These are phyloP conservation scores for Siniperca knerii DNA, from an alignment of 2,113 vertebrate species.

Conservation along the genomic window DNA sequence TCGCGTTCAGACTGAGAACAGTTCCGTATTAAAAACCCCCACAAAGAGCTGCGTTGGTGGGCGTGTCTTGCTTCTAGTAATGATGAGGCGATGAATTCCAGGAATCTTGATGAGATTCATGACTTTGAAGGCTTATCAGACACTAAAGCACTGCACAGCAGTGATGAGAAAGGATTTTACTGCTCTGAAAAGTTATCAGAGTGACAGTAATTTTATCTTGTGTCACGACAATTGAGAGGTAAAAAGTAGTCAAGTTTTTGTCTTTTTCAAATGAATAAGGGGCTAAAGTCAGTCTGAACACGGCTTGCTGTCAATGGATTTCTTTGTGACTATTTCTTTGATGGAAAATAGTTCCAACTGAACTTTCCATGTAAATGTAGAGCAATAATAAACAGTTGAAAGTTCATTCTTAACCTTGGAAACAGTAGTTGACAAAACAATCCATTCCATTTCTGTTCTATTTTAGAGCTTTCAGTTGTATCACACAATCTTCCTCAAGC, in stretches of 20 bases:
- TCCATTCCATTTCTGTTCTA: too few relatives aligned
- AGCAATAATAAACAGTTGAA: neutral
- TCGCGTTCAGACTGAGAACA: neutral
- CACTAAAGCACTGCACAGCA: neutral
- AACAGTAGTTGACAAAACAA: too few relatives aligned
- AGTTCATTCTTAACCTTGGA: neutral
- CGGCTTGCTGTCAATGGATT: neutral
- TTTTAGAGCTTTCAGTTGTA: neutral
- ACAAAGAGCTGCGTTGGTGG: neutral
- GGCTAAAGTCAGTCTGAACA: neutral
- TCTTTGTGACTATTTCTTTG: neutral
- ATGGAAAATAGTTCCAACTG: neutral
- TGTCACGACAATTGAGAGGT: neutral
- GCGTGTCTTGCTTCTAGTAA: neutral
- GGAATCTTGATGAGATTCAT: neutral
- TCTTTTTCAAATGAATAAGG: neutral
- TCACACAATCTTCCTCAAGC: neutral
- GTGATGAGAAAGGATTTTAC: neutral
- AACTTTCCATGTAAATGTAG: neutral
- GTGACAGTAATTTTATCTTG: neutral
- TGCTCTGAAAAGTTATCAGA: neutral
- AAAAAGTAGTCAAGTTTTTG: neutral
- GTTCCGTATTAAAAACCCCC: neutral
- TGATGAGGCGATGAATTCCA: neutral
- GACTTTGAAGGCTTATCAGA: neutral